A percentile compares a stretch with the other conserved stretches of the same genome.
Conservation (phyloP, 2,113 vertebrate genomes). For the Strigops habroptila region DNA sequence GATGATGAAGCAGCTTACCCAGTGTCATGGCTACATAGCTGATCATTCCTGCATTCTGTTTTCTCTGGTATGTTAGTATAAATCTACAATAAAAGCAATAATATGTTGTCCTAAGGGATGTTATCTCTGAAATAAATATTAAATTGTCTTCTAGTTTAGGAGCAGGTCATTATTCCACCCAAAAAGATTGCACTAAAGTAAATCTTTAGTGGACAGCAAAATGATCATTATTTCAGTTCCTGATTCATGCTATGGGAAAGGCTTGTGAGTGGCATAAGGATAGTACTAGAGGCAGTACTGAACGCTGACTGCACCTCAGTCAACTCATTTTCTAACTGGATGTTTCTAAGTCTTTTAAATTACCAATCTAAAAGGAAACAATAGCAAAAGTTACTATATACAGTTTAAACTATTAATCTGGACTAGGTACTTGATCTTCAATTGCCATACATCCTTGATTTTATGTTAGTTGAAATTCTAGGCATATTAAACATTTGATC, state of each 20-base stretch:
- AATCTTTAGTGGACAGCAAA: neutral
- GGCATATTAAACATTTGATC: neutral
- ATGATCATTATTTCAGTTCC: neutral
- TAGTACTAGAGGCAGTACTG: neutral
- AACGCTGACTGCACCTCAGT: neutral
- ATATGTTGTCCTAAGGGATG: neutral
- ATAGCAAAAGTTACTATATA: neutral
- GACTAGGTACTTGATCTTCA: neutral
- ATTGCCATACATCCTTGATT: neutral
- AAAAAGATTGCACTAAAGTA: neutral
- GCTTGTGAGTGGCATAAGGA: neutral
- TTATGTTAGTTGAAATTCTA: neutral
- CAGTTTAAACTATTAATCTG: neutral
- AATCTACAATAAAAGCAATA: neutral
- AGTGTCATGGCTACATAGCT: neutral
- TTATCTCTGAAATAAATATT: conserved; percentile 12
- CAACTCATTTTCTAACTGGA: neutral
- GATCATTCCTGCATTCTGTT: neutral
- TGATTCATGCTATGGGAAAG: neutral
- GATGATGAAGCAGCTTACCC: neutral
- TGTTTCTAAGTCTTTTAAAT: neutral
- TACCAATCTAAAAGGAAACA: neutral
- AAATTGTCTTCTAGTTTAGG: neutral
- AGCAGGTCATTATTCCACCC: neutral
- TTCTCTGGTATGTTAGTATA: neutral